Conservation (phyloP, 1,140 invertebrate genomes). For the Calosoma granatense region DNA sequence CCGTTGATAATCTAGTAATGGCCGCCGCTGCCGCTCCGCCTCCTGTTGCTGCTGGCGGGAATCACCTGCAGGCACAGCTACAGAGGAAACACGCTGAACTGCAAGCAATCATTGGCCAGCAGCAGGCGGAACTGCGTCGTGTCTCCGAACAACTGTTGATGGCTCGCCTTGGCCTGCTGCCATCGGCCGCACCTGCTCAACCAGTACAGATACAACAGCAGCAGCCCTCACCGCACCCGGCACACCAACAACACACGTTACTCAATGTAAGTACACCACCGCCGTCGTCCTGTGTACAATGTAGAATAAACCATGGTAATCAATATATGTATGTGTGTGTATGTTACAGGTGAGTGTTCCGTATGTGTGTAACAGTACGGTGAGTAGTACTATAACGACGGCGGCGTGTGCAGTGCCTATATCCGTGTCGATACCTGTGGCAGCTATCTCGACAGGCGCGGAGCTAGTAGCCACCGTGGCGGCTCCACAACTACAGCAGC, state of each 20-base stretch:
- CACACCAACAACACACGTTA: not conserved
- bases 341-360: too few relatives aligned
- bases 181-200: constrained; percentile 35
- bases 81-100: constrained; percentile 76
- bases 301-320: too few relatives aligned
- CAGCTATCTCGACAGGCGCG: not conserved
- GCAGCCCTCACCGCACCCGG: not conserved
- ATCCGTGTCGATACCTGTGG: not conserved
- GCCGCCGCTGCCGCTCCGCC: constrained; percentile 47
- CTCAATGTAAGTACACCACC: not conserved
- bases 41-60: constrained; percentile 47
- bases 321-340: too few relatives aligned
- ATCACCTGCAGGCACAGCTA: constrained; percentile 58
- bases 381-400: constrained; percentile 16
- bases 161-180: constrained; percentile 65
- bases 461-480: not conserved
- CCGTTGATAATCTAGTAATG: constrained; percentile 36
- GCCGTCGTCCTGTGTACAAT: too few relatives aligned
- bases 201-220: too few relatives aligned
- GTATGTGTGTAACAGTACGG: constrained; percentile 14
- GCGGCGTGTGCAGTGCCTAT: constrained; percentile 1
- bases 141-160: constrained; percentile 79
- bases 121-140: constrained; percentile 72
- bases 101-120: constrained; percentile 71
- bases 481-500: constrained; percentile 9